phyloP scores from a whole-genome alignment of 2,113 vertebrate genomes.

The Maccullochella peelii region DNA sequence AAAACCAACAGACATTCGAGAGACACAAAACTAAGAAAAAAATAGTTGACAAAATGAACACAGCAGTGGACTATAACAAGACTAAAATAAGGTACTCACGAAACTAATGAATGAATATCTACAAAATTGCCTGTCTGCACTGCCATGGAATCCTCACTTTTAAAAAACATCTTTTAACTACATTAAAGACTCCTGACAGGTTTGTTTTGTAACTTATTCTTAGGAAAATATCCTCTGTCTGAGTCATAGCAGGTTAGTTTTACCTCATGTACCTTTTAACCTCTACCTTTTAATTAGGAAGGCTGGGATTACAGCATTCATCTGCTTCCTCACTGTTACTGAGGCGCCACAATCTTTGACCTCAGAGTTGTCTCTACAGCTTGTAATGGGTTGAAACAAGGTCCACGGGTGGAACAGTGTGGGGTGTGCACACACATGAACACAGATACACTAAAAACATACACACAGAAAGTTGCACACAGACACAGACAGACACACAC shows the following conservation, averaged over 20 bases:
- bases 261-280: constrained; percentile 76
- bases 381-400: constrained; percentile 69
- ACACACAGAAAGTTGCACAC: background rate
- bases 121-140: background rate
- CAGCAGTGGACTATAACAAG: background rate
- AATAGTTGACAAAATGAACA: too few species aligned
- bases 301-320: constrained; percentile 67
- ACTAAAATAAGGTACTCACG: background rate
- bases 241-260: constrained; percentile 78
- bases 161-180: constrained; percentile 50
- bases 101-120: background rate
- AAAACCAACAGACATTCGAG: too few species aligned
- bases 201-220: constrained; percentile 75
- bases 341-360: constrained; percentile 66
- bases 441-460: constrained; percentile 35
- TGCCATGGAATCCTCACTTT: constrained; percentile 19
- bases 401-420: constrained; percentile 40
- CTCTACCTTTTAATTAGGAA: constrained; percentile 71
- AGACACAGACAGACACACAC: constrained; percentile 33
- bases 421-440: constrained; percentile 37
- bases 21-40: too few species aligned
- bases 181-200: constrained; percentile 53
- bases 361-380: constrained; percentile 68
- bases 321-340: constrained; percentile 65
- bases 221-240: constrained; percentile 72